These are phyloP conservation scores for Antidorcas marsupialis DNA, from an alignment of 2,113 vertebrate genomes.

Conservation along the genomic window DNA sequence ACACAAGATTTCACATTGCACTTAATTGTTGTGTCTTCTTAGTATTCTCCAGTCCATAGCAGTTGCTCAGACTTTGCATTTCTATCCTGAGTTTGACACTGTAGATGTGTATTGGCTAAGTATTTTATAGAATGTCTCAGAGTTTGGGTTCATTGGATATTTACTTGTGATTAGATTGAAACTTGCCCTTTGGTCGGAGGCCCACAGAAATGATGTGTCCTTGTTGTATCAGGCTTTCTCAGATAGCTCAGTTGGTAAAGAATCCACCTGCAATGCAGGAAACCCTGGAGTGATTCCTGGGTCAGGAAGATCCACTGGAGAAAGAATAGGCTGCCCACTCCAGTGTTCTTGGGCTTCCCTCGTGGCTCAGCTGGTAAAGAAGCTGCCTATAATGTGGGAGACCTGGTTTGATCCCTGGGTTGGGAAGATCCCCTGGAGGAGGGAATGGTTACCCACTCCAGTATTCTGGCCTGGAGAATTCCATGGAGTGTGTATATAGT, in stretches of 20 bases:
- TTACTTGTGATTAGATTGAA: neutral
- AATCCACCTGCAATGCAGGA: neutral
- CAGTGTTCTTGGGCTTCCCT: neutral
- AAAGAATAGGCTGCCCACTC: neutral
- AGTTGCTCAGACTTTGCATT: neutral
- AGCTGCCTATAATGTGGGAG: neutral
- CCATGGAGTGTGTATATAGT: neutral
- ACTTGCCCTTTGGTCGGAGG: neutral
- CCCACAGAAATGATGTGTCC: neutral
- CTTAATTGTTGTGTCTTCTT: neutral
- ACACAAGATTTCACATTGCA: no score
- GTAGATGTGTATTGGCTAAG: neutral
- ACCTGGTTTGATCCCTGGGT: neutral
- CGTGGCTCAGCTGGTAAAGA: neutral
- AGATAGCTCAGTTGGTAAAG: neutral
- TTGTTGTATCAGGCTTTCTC: neutral
- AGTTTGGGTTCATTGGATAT: neutral
- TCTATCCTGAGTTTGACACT: neutral
- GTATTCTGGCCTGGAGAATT: neutral
- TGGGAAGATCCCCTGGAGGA: neutral
- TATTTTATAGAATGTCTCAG: neutral
- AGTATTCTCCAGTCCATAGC: neutral
- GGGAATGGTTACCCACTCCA: neutral
- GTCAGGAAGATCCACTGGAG: neutral
- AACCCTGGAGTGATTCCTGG: neutral